Base-by-base conservation (phyloP, 2,888 invertebrate genomes). In the Trachelus iudaicus region DNA sequence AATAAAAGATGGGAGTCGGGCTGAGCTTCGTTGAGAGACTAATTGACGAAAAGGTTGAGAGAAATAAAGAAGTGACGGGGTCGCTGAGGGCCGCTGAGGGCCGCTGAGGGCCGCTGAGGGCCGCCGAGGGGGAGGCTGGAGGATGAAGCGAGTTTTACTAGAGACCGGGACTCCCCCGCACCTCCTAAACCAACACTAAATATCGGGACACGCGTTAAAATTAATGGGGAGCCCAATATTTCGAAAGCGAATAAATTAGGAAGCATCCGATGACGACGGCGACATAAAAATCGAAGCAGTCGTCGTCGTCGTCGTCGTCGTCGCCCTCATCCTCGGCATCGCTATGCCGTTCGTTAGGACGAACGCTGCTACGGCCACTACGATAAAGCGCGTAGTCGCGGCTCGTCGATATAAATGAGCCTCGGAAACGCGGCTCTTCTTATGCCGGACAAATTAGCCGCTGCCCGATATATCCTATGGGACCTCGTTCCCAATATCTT, bases 1-100 rank as follows among this genome's bases (percentile, higher is more conserved):
- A 69, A 69, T 69, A 69, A 69, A 69, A 69, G 13, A 30, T 31
- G 69, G 69, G 11, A 30, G 69, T 30, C 12, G 15, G 69, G 79
- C 34, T 80, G 77, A 79, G 78, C 81, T 83, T 30, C 83, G 81
- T 82, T 83, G 84, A 87, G 85, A 86, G 86, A 88, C 89, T 89
- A 89, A 89, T 89, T 89, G 89, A 89, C 86, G 85, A 83, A 82
- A 83, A 80, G 78, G 79, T 80, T 80, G 75, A 78, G 74, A 73
- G 76, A 80, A 77, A 80, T 83, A 40, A 69, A 69, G 37, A 73
- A n/a, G 56, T 31, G 56, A 69, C 11, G 56, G 73, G 15, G 37
- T 9, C n/a, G 68, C 68, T 34, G 35, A 4, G 15, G 35, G 11
- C 2, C 4, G 30, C 30, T 15, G 69, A 69, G 35, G 34, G 12